These are phyloP conservation scores for Podarcis muralis DNA, from an alignment of 2,113 vertebrate species.

Conservation along the genomic window DNA sequence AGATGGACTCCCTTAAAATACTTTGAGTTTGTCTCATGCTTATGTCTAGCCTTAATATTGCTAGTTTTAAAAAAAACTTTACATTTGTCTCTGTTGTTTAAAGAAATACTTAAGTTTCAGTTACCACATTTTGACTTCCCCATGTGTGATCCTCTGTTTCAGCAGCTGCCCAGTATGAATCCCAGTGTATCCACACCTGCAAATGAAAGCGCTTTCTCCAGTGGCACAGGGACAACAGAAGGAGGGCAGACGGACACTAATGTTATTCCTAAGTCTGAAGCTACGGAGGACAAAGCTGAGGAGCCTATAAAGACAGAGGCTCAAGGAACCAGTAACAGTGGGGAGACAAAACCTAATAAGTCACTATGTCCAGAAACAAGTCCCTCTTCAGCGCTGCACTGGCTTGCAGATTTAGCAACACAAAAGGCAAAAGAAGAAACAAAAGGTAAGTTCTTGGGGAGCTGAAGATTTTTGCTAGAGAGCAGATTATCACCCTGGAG, in stretches of 20 bases:
- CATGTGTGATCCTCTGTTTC: conserved; percentile 12
- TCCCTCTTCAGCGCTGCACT: conserved; percentile 93
- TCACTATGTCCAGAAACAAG: conserved; percentile 82
- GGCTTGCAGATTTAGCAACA: conserved; percentile 96
- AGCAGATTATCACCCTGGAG: background rate
- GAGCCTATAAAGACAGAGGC: conserved; percentile 73
- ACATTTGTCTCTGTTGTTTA: background rate
- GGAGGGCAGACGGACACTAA: conserved; percentile 67
- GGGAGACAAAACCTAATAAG: conserved; percentile 83
- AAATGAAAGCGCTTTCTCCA: conserved; percentile 72
- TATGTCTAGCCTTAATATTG: background rate
- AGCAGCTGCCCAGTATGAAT: conserved; percentile 78
- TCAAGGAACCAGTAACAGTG: conserved; percentile 67
- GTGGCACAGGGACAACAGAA: conserved; percentile 64
- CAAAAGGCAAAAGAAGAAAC: conserved; percentile 98
- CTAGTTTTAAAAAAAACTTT: background rate
- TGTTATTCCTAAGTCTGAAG: conserved; percentile 69
- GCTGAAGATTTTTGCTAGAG: background rate
- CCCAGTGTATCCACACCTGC: conserved; percentile 71
- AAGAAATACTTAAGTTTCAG: background rate
- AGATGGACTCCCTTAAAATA: background rate
- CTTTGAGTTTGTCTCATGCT: background rate
- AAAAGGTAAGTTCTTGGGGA: conserved; percentile 82
- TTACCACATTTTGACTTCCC: background rate
- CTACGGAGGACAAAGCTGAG: conserved; percentile 71